A percentile compares a stretch with the other conserved stretches of the same genome.
Evolutionary conservation across 2,888 invertebrate genomes (phyloP).

Genomic region (Crossocerus cetratus): DNA sequence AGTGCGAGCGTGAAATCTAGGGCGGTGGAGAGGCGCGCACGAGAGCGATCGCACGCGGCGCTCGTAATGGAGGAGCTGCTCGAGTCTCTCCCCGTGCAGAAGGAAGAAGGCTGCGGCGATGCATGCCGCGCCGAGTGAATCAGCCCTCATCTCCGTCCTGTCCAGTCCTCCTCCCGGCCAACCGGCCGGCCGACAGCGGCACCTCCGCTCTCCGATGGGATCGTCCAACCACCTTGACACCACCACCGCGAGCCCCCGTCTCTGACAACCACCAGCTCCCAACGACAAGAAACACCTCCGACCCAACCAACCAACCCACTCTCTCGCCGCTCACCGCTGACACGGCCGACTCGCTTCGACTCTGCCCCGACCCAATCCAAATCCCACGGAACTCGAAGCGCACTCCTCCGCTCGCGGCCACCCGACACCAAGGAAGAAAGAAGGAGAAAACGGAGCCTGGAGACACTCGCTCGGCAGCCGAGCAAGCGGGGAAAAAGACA

Average conservation of each 20-base stretch:
- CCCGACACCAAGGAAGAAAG: background rate
- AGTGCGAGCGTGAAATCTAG: background rate
- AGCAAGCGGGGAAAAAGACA: background rate
- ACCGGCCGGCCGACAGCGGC: slow-evolving; percentile 53
- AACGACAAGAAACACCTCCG: too few species aligned
- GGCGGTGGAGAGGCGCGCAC: slow-evolving; percentile 26
- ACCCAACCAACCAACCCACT: too few species aligned
- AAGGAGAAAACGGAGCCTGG: slow-evolving; percentile 2
- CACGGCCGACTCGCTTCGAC: too few species aligned
- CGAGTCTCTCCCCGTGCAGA: slow-evolving; percentile 37
- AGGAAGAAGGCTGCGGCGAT: slow-evolving; percentile 44
- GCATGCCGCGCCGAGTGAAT: slow-evolving; percentile 49
- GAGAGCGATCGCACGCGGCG: slow-evolving; percentile 50
- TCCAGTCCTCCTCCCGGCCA: slow-evolving; percentile 35
- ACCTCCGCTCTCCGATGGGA: slow-evolving; percentile 53
- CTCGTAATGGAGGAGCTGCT: slow-evolving; percentile 50
- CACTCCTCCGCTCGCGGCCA: too few species aligned
- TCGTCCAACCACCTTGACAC: slow-evolving; percentile 51
- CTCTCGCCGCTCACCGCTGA: too few species aligned
- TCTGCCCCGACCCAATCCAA: too few species aligned
- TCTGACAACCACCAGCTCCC: slow-evolving; percentile 52
- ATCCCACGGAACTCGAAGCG: too few species aligned
- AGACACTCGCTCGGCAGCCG: background rate
- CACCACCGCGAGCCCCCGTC: slow-evolving; percentile 36
- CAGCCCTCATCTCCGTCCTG: slow-evolving; percentile 37